Conservation (phyloP, 2,888 invertebrate species). For the Yponomeuta malinellus region DNA sequence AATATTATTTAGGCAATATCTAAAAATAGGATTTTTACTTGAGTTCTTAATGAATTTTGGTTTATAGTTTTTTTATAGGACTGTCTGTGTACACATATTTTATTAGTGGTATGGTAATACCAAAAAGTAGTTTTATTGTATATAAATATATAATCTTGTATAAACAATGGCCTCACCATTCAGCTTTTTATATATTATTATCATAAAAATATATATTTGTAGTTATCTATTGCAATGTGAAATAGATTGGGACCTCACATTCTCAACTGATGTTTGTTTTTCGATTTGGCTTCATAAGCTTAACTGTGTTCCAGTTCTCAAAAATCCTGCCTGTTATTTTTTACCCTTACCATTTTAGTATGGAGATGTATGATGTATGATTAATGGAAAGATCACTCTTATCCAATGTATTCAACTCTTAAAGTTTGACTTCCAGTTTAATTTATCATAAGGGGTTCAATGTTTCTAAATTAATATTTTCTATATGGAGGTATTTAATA, state of each 20-base stretch:
- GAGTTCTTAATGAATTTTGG: slow-evolving; percentile 7
- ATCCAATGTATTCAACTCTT: neutral
- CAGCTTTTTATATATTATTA: neutral
- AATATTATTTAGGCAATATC: slow-evolving; percentile 10
- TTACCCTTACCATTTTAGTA: no score
- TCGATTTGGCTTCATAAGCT: neutral
- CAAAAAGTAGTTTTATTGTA: slow-evolving; percentile 15
- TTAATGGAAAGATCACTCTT: no score
- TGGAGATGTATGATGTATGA: no score
- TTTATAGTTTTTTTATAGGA: slow-evolving; percentile 11
- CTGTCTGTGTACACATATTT: slow-evolving; percentile 7
- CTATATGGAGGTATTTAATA: neutral
- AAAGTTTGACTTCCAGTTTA: neutral
- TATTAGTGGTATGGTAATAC: slow-evolving; percentile 14
- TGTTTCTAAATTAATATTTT: neutral
- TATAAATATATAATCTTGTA: slow-evolving; percentile 8
- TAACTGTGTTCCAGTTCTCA: neutral
- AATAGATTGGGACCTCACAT: neutral
- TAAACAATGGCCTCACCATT: neutral
- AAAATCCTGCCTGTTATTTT: neutral
- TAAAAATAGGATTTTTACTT: slow-evolving; percentile 8
- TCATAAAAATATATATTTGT: neutral
- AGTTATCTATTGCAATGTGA: neutral
- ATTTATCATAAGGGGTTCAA: neutral
- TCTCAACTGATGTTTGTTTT: neutral